Base-by-base conservation (phyloP, 2,113 vertebrate genomes). In the Craseonycteris thonglongyai region DNA sequence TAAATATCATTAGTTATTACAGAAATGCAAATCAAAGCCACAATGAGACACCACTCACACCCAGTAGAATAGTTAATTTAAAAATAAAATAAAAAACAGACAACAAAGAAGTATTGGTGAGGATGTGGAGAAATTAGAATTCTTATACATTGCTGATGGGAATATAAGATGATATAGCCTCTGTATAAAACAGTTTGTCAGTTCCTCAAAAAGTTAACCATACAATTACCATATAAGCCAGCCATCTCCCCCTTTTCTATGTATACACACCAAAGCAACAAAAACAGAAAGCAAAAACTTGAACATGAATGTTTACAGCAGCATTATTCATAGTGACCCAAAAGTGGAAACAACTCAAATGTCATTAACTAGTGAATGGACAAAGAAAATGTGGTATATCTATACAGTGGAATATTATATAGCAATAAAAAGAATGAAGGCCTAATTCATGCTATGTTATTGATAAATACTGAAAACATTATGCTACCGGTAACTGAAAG, bases 1-100 rank as follows among this genome's bases (percentile, higher is more conserved):
- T 96, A 26, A 49, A 45, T 38, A 59, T 66, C 30, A 84, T 75
- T 45, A 84, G 71, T 74, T 7, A 63, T 81, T 85, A 75, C 15
- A 90, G 59, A 96, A 86, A 79, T 92, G 22, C 38, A 85, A 75
- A 81, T 85, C 51, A 89, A 81, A 88, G 47, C 26, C 76, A 94
- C 24, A 74, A 63, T 75, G 54, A 89, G 22, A n/a, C 58, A 65
- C 6, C 30, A 56, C 42, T 87, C 95, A 92, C 35, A 79, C 6
- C 35, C 35, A 56, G 21, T 81, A 49, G 59, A 13, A 76, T 61
- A 35, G 14, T 7, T 45, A 38, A 22, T 78, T 92, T 28, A 35
- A 66, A 56, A 68, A 22, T 16, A 68, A 84, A 88, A 59, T 21
- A 66, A 49, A 18, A 72, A 58, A 86, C 7, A 1, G 26, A 85